Conservation (phyloP, 2,888 invertebrate species). For the Acrobasis repandana region DNA sequence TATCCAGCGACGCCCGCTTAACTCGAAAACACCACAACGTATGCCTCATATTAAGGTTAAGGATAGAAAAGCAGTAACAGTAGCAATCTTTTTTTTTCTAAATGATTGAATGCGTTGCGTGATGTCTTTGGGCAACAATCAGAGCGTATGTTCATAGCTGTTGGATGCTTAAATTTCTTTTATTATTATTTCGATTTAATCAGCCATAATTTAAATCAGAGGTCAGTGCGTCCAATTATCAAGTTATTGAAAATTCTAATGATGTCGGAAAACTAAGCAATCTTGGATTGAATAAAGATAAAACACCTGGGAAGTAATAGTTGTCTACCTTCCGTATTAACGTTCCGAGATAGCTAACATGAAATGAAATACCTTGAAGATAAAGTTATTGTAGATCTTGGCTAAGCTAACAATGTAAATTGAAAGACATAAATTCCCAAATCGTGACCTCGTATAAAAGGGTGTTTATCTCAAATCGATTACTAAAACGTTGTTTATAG, state of each 20-base stretch:
- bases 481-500: neutral
- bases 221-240: conserved; percentile 5
- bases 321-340: conserved; percentile 21
- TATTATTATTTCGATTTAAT: conserved; percentile 10
- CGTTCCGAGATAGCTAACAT: conserved; percentile 10
- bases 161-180: neutral
- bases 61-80: conserved; percentile 61
- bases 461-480: neutral
- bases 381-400: neutral
- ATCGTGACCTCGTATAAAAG: neutral
- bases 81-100: conserved; percentile 42
- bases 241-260: conserved; percentile 17
- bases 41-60: conserved; percentile 70
- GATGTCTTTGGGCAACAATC: conserved; percentile 42
- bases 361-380: conserved; percentile 5
- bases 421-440: neutral
- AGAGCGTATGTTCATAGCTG: conserved; percentile 23
- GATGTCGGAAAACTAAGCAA: conserved; percentile 13
- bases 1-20: conserved; percentile 31
- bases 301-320: conserved; percentile 23
- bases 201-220: neutral
- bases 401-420: neutral
- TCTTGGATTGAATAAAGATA: conserved; percentile 12
- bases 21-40: conserved; percentile 46
- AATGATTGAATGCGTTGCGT: conserved; percentile 39